Evolutionary conservation across 2,797 vertebrate species (phyloP).

Genomic region (Hypotaenidia okinawae): DNA sequence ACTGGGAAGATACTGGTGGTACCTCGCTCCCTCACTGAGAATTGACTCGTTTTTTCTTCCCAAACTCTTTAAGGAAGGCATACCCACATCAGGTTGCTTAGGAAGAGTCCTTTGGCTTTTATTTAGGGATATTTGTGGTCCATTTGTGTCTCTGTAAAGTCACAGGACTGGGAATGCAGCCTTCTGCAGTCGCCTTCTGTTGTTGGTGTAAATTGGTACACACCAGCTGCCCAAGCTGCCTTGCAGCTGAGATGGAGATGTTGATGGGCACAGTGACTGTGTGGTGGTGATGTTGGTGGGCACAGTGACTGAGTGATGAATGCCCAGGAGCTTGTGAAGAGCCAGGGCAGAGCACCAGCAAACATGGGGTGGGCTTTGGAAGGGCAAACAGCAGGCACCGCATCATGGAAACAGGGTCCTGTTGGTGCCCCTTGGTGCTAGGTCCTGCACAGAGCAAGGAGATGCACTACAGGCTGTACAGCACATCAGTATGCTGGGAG

Average conservation of each 20-base stretch:
- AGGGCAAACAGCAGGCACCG: not conserved
- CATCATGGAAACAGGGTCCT: not conserved
- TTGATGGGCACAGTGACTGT: not conserved
- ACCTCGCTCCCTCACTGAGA: not conserved
- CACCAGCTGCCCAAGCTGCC: not conserved
- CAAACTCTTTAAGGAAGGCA: not conserved
- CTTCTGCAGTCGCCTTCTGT: not conserved
- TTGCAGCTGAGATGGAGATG: not conserved
- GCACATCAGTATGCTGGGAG: not conserved
- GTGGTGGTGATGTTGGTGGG: not conserved
- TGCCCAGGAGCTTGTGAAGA: not conserved
- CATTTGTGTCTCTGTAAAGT: not conserved
- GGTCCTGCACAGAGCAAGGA: not conserved
- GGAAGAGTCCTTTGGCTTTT: not conserved
- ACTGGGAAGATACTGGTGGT: not conserved
- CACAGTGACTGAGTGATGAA: not conserved
- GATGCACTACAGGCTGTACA: not conserved
- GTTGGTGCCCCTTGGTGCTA: not conserved
- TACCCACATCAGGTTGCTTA: not conserved
- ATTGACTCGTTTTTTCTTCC: not conserved
- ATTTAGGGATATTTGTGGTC: not conserved
- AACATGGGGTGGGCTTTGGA: not conserved
- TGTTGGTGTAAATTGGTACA: not conserved
- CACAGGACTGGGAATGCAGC: not conserved
- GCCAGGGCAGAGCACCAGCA: not conserved